Conservation (phyloP, 2,797 vertebrate species). For the Acrocephalus scirpaceus region DNA sequence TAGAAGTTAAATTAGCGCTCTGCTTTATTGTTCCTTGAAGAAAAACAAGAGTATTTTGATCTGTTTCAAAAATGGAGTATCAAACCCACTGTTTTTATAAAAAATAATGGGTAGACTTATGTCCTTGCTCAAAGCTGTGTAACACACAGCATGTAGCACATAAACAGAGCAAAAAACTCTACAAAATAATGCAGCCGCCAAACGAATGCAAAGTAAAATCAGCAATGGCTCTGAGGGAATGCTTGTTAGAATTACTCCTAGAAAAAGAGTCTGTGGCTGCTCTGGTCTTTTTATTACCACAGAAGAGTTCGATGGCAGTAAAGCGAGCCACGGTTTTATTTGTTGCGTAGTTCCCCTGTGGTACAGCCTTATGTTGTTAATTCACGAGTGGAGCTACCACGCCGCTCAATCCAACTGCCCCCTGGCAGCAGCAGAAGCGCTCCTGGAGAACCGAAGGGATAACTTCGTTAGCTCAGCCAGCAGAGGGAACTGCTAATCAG, state of each 20-base stretch:
- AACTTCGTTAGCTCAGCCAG: conserved; percentile 47
- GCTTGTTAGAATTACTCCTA: background rate
- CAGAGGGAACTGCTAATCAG: conserved; percentile 61
- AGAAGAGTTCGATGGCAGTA: background rate
- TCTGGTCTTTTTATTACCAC: background rate
- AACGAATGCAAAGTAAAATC: background rate
- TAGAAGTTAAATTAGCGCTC: background rate
- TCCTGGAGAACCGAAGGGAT: background rate
- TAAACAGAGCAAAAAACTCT: background rate
- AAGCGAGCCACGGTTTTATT: background rate
- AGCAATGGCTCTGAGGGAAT: background rate
- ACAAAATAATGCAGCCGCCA: background rate
- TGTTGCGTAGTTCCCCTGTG: background rate
- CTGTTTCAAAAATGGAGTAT: background rate
- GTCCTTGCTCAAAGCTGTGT: background rate
- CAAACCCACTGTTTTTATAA: background rate
- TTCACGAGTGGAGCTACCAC: background rate
- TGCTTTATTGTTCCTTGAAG: background rate
- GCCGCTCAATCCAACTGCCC: background rate
- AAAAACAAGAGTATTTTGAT: background rate
- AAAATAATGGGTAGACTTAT: background rate
- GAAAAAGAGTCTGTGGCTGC: background rate
- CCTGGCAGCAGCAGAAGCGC: background rate
- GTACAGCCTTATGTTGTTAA: background rate
- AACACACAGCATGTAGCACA: background rate